These are phyloP conservation scores for Nasua narica DNA, from an alignment of 2,797 vertebrate genomes.

Conservation along the genomic window DNA sequence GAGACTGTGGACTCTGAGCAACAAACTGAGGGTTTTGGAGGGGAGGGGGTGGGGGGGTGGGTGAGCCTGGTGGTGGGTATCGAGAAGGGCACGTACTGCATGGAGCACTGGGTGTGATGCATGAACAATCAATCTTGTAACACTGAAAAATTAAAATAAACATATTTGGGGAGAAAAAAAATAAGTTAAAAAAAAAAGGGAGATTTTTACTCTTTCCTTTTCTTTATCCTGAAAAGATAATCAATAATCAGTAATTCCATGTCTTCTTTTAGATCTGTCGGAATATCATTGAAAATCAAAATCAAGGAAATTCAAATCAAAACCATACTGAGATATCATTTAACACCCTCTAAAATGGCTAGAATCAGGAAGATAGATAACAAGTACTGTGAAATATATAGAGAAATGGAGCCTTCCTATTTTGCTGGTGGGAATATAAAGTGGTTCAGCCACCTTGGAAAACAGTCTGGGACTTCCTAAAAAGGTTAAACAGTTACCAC, in stretches of 20 bases:
- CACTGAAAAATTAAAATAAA: no score
- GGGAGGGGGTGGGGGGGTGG: no score
- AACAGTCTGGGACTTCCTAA: background rate
- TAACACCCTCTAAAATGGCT: background rate
- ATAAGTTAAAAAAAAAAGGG: no score
- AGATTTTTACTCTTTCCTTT: background rate
- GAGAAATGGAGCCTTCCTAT: background rate
- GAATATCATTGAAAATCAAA: background rate
- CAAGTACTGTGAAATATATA: background rate
- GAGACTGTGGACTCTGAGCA: no score
- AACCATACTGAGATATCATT: background rate
- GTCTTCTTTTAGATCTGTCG: background rate
- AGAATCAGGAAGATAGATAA: background rate
- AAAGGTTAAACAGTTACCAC: background rate
- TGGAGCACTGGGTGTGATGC: no score
- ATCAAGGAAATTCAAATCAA: background rate
- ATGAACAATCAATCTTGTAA: no score
- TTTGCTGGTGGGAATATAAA: background rate
- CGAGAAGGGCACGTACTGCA: no score
- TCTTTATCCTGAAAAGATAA: background rate
- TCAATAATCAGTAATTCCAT: background rate
- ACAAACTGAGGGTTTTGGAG: no score
- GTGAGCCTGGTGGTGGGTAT: no score
- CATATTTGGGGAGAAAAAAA: no score
- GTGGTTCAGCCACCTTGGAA: background rate